phyloP scores from a whole-genome alignment of 2,113 vertebrate species.

The Ancistrus triradiatus region DNA sequence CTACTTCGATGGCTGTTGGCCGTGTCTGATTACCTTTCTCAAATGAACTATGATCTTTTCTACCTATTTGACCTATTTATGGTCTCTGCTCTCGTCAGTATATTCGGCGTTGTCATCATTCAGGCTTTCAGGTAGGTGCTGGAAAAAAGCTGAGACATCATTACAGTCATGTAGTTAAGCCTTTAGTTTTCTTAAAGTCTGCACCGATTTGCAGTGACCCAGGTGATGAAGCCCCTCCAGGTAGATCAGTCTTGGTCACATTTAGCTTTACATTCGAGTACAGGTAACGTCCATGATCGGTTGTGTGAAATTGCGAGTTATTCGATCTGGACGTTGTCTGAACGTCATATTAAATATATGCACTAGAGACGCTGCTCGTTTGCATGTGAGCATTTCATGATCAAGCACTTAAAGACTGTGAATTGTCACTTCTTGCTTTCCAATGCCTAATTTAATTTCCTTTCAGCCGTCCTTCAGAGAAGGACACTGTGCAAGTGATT shows the following conservation, averaged over 20 bases:
- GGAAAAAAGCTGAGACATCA: background rate
- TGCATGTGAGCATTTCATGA: too few species aligned
- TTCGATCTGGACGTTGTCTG: accelerated
- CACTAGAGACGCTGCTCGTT: too few species aligned
- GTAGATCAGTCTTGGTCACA: too few species aligned
- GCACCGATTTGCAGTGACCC: constrained; percentile 73
- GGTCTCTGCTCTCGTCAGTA: constrained; percentile 91
- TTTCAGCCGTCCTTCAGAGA: too few species aligned
- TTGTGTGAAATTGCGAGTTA: constrained; percentile 65
- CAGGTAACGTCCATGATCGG: too few species aligned
- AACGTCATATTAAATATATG: too few species aligned
- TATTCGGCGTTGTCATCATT: constrained; percentile 90
- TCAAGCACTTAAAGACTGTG: too few species aligned
- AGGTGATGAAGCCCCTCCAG: constrained; percentile 60
- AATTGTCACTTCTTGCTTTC: too few species aligned
- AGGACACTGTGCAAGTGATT: constrained; percentile 93
- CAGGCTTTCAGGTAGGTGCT: constrained; percentile 86
- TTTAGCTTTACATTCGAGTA: too few species aligned
- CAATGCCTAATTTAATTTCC: background rate
- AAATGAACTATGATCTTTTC: constrained; percentile 81
- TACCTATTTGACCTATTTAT: constrained; percentile 68
- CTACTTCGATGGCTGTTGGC: constrained; percentile 84
- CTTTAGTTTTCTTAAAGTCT: too few species aligned
- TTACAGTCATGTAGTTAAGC: too few species aligned
- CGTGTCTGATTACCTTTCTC: constrained; percentile 72